Percentiles rank a stretch among this genome's conserved stretches.
These are phyloP conservation scores for Eupelmus urozonus DNA, from an alignment of 2,888 invertebrate genomes.

Conservation along the genomic window DNA sequence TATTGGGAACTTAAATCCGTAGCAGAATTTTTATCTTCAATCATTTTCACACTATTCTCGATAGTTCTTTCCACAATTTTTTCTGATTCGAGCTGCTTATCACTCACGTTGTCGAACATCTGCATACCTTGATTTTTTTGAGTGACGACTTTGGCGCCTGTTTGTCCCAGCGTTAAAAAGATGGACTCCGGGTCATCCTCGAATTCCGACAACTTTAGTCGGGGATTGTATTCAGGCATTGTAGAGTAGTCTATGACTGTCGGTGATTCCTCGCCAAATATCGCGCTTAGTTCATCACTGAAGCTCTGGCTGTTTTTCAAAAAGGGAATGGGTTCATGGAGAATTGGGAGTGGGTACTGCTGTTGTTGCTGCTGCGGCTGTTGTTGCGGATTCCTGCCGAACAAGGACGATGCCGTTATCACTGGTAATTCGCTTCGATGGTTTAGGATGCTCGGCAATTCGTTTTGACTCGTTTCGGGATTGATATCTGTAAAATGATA, in stretches of 20 bases:
- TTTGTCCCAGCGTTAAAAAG: slow-evolving; percentile 48
- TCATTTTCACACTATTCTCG: slow-evolving; percentile 30
- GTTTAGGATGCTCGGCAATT: slow-evolving; percentile 65
- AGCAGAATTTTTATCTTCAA: slow-evolving; percentile 58
- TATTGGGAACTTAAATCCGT: slow-evolving; percentile 65
- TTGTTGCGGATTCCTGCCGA: slow-evolving; percentile 30
- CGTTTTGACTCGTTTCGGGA: slow-evolving; percentile 45
- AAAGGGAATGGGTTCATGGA: slow-evolving; percentile 67
- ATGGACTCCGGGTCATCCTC: slow-evolving; percentile 56
- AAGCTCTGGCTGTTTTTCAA: slow-evolving; percentile 64
- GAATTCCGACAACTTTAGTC: slow-evolving; percentile 46
- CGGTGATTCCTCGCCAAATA: slow-evolving; percentile 50
- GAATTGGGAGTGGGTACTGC: slow-evolving; percentile 61
- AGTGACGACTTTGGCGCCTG: slow-evolving; percentile 52
- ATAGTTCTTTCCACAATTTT: slow-evolving; percentile 67
- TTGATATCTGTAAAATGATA: slow-evolving; percentile 39
- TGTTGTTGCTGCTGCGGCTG: slow-evolving; percentile 16
- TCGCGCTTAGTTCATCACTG: slow-evolving; percentile 62
- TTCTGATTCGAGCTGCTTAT: slow-evolving; percentile 57
- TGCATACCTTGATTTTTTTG: slow-evolving; percentile 49
- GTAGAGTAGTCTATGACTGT: slow-evolving; percentile 47
- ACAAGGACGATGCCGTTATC: slow-evolving; percentile 53
- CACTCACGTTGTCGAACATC: slow-evolving; percentile 48
- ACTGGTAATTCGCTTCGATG: slow-evolving; percentile 65
- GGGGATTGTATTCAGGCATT: slow-evolving; percentile 43